Percentiles rank a stretch among this genome's conserved stretches.
phyloP scores from a whole-genome alignment of 2,113 vertebrate species.

The Fukomys damarensis region DNA sequence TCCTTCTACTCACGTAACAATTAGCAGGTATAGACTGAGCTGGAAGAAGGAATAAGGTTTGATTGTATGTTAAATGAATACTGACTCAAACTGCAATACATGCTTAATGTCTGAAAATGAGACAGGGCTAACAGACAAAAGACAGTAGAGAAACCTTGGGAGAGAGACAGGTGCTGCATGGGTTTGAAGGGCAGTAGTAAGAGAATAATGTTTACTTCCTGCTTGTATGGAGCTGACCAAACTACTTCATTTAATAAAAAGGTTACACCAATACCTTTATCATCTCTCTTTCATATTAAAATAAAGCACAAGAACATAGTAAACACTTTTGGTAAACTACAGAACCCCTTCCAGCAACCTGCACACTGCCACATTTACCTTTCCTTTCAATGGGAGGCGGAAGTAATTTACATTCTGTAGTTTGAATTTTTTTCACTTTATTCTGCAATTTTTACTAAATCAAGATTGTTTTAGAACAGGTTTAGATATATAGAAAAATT shows the following conservation, averaged over 20 bases:
- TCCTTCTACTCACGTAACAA: not conserved
- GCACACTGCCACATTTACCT: not conserved
- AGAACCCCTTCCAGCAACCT: not conserved
- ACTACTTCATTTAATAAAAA: not conserved
- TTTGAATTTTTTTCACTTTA: constrained; percentile 18
- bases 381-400: not conserved
- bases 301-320: not conserved
- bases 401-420: not conserved
- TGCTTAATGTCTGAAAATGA: constrained; percentile 10
- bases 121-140: not conserved
- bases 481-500: not conserved
- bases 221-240: not conserved
- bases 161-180: not conserved
- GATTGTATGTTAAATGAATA: not conserved
- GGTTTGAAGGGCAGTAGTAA: not conserved
- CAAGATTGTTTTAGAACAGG: not conserved
- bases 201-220: not conserved
- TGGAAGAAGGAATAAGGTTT: not conserved
- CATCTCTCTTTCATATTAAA: not conserved
- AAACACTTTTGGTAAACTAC: not conserved
- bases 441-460: not conserved
- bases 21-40: not conserved
- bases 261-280: not conserved
- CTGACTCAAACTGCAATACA: not conserved
- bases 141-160: not conserved